Base-by-base conservation (phyloP, 1,140 invertebrate species). In the Drosophila eugracilis region DNA sequence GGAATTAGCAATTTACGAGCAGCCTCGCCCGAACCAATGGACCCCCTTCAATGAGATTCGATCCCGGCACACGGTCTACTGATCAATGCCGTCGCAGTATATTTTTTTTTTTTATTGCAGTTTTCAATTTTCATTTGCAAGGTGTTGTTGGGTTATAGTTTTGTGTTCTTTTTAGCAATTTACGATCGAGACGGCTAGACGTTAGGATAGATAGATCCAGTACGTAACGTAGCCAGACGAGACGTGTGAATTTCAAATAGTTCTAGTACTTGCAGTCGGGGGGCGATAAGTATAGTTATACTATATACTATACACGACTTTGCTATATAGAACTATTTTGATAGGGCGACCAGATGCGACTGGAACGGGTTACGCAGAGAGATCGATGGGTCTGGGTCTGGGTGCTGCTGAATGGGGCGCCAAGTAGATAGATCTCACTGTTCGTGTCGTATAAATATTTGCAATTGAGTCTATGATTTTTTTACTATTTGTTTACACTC, bases 401-500 rank as follows among this genome's bases (percentile, higher is more conserved):
- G 28, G 26, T n/a, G 9, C 22, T 63, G 1, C n/a, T n/a, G 42
- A 67, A 50, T 66, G 70, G 53, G 48, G 30, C 9, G 30, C 12
- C 15, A 28, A 9, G 41, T 15, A 15, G 17, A 17, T 21, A 37
- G 34, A 58, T 70, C 34, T 37, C n/a, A n/a, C 34, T 48, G 49
- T 39, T 39, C 67, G 69, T 74, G 75, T 81, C 74, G 57, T 67
- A 57, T 88, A 88, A 88, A 83, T 81, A 88, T 81, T 88, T 81
- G 83, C 74, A 81, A 57, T 69, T 57, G 63, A 86, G 74, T 81
- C 73, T 80, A 86, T 83, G 83, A 86, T 83, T 88, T 80, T 80
- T 78, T 78, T 75, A 75, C 77, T 88, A 86, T 86, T 88, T 86
- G 83, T 75, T 86, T 78, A 86, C 83, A 88, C 41, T 67, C 83